These are phyloP conservation scores for Tricholauxania praeusta DNA, from an alignment of 2,888 invertebrate species.

Conservation along the genomic window DNA sequence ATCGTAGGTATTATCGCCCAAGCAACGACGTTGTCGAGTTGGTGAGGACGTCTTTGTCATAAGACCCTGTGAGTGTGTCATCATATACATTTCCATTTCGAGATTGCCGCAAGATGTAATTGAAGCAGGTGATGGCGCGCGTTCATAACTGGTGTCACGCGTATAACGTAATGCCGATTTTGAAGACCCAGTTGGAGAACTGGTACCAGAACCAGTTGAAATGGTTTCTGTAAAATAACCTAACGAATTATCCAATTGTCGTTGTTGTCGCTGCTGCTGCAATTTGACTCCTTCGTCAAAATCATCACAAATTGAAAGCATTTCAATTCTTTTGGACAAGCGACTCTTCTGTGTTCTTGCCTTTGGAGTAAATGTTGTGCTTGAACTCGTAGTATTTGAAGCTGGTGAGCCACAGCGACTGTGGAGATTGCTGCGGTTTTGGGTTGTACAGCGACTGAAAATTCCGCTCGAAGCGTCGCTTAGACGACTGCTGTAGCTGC, in stretches of 20 bases:
- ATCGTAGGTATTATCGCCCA: conserved; percentile 36
- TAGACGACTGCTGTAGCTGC: conserved; percentile 43
- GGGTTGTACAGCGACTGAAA: conserved; percentile 47
- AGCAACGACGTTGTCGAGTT: conserved; percentile 50
- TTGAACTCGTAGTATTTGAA: neutral
- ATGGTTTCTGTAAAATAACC: conserved; percentile 51
- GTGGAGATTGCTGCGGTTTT: conserved; percentile 37
- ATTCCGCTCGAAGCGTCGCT: conserved; percentile 46
- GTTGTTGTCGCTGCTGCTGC: conserved; percentile 26
- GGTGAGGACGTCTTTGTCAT: conserved; percentile 65
- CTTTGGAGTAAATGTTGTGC: neutral
- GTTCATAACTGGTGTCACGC: conserved; percentile 33
- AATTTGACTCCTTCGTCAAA: conserved; percentile 52
- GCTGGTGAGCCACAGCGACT: conserved; percentile 47
- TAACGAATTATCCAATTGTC: conserved; percentile 46
- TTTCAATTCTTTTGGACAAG: conserved; percentile 37
- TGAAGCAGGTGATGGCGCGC: neutral
- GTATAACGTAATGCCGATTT: conserved; percentile 34
- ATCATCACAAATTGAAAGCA: conserved; percentile 58
- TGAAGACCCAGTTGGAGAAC: conserved; percentile 6
- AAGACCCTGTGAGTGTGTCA: conserved; percentile 54
- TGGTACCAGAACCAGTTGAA: conserved; percentile 20
- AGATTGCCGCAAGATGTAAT: conserved; percentile 47
- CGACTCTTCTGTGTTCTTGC: neutral
- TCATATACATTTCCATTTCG: conserved; percentile 66